Conservation (phyloP, 2,888 invertebrate genomes). For the Cyaniris semiargus region DNA sequence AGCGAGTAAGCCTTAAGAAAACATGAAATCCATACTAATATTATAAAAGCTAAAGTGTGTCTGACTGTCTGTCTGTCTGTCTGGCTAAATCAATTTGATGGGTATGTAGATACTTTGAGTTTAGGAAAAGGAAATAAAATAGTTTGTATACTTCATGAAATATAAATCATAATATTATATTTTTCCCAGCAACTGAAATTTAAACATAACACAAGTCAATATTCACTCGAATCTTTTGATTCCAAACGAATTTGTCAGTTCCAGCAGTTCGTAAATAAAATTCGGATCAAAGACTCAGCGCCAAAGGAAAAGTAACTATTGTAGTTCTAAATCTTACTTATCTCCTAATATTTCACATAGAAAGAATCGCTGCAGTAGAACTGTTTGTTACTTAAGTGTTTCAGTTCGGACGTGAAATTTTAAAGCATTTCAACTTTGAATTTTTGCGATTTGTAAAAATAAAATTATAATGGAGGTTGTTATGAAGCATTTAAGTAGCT, state of each 20-base stretch:
- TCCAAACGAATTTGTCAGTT: not conserved
- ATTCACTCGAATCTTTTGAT: not conserved
- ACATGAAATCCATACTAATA: too few relatives aligned
- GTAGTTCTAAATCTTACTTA: conserved; percentile 11
- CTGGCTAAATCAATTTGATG: too few relatives aligned
- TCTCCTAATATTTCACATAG: conserved; percentile 18
- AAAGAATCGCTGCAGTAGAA: not conserved
- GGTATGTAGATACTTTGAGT: too few relatives aligned
- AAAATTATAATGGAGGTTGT: too few relatives aligned
- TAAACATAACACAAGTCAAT: not conserved
- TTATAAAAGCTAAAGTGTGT: too few relatives aligned
- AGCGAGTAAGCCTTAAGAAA: not conserved
- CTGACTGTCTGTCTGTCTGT: too few relatives aligned
- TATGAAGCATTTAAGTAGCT: too few relatives aligned
- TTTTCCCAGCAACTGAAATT: too few relatives aligned
- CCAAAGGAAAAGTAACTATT: not conserved
- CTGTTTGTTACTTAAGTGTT: conserved; percentile 2
- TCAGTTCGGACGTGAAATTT: not conserved
- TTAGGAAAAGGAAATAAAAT: too few relatives aligned
- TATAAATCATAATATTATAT: too few relatives aligned
- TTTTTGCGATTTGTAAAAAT: too few relatives aligned
- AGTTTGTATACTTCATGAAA: too few relatives aligned
- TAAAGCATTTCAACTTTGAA: not conserved
- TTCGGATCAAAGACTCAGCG: conserved; percentile 7
- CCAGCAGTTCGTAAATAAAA: not conserved